Base-by-base conservation (phyloP, 2,797 vertebrate species). In the Tamandua tetradactyla region DNA sequence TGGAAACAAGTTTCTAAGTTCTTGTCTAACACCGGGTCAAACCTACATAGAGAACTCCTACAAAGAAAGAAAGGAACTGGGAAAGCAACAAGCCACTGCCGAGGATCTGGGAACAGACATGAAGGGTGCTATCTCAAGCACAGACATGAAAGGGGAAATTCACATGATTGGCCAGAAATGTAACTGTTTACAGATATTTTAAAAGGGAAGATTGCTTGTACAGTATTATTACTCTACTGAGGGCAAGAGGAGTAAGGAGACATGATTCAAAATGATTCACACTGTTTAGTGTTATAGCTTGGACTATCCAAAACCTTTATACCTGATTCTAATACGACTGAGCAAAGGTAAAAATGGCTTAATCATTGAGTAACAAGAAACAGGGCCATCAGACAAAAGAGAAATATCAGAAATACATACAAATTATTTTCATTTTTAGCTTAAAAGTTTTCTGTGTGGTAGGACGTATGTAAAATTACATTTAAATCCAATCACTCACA, bases 351-450 rank as follows among this genome's bases (percentile, higher is more conserved):
- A 44, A n/a, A 86, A 61, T 61, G 32, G 42, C 13, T 61, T 94
- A 59, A 66, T 87, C n/a, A 66, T 0, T 44, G 9, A 66, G 0
- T 68, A 75, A 76, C 14, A 87, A 81, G 2, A 93, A 40, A 42
- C 1, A 47, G 5, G 44, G 35, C 84, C 18, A 57, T 57, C 40
- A 68, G 35, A 44, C 57, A 81, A 3, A 69, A 69, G 5, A 68
- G 44, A 94, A 91, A 25, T 30, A 62, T 22, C 3, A 69, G 59
- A 80, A 88, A 52, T 68, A 85, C 12, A 76, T 57, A 68, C 75
- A 87, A 94, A 93, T 20, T 27, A 55, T 42, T 68, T 91, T 57
- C 57, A 87, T 40, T 79, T 79, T 72, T 59, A 74, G 37, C 17
- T 40, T 84, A 80, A 74, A 88, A 42, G 2, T 72, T 76, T 13